Evolutionary conservation across 2,888 invertebrate species (phyloP).

Genomic region (Eilema depressum): DNA sequence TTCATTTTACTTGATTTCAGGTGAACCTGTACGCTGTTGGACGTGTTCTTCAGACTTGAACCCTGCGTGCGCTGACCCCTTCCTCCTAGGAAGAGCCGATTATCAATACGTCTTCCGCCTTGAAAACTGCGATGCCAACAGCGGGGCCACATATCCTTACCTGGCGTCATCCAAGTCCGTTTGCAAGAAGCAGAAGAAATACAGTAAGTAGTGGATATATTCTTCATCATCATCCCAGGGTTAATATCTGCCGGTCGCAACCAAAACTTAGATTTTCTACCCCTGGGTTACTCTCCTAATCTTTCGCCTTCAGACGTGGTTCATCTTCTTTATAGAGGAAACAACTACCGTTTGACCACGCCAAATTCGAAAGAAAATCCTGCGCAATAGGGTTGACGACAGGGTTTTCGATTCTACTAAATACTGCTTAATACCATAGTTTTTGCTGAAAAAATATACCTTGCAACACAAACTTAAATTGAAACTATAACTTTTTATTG

Average conservation of each 20-base stretch:
- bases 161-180: conserved; percentile 86
- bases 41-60: conserved; percentile 91
- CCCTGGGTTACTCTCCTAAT: no score
- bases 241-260: no score
- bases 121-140: conserved; percentile 83
- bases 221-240: neutral
- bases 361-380: neutral
- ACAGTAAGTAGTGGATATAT: conserved; percentile 85
- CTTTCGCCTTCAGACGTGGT: no score
- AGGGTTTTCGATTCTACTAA: no score
- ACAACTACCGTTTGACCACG: no score
- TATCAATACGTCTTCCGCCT: conserved; percentile 78
- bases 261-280: no score
- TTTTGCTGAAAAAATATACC: no score
- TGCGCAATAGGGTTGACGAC: no score
- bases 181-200: conserved; percentile 92
- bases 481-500: no score
- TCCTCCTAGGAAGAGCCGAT: conserved; percentile 86
- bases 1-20: conserved; percentile 76
- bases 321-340: no score
- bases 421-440: no score
- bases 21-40: conserved; percentile 91
- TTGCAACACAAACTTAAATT: no score
- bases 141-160: conserved; percentile 80
- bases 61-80: conserved; percentile 91